phyloP scores from a whole-genome alignment of 2,797 vertebrate genomes.

The Microchirus variegatus region DNA sequence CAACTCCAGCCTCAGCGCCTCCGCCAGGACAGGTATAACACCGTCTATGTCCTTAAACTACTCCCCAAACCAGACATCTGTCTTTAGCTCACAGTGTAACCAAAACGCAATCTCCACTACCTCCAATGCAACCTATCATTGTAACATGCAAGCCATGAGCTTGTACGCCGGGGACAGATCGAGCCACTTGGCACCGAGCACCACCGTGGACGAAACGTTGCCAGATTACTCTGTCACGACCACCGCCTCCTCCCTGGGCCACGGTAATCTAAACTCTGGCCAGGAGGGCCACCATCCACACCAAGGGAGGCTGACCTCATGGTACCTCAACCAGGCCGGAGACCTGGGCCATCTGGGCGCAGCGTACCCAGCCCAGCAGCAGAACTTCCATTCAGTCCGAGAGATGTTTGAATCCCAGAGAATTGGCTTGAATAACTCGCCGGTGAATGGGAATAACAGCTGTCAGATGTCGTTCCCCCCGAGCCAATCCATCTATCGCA shows the following conservation, averaged over 20 bases:
- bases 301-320: conserved; percentile 92
- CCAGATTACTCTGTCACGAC: conserved; percentile 91
- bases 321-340: conserved; percentile 96
- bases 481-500: conserved; percentile 93
- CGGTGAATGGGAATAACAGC: conserved; percentile 93
- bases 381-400: conserved; percentile 93
- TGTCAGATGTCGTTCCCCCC: conserved; percentile 97
- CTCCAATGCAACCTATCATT: conserved; percentile 91
- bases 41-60: conserved; percentile 87
- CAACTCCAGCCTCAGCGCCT: conserved; percentile 76
- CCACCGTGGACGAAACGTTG: conserved; percentile 89
- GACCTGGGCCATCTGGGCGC: conserved; percentile 90
- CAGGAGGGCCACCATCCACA: conserved; percentile 90
- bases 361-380: conserved; percentile 89
- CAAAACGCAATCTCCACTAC: conserved; percentile 87
- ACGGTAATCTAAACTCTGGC: conserved; percentile 84
- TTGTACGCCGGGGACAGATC: conserved; percentile 91
- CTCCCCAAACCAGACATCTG: conserved; percentile 85
- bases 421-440: conserved; percentile 91
- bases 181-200: conserved; percentile 80
- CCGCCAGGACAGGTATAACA: conserved; percentile 84
- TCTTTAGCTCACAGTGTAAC: conserved; percentile 91
- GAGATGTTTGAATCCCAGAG: conserved; percentile 96
- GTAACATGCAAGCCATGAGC: conserved; percentile 98
- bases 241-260: conserved; percentile 80